phyloP scores from a whole-genome alignment of 2,113 vertebrate genomes.

The Dunckerocampus dactyliophorus region DNA sequence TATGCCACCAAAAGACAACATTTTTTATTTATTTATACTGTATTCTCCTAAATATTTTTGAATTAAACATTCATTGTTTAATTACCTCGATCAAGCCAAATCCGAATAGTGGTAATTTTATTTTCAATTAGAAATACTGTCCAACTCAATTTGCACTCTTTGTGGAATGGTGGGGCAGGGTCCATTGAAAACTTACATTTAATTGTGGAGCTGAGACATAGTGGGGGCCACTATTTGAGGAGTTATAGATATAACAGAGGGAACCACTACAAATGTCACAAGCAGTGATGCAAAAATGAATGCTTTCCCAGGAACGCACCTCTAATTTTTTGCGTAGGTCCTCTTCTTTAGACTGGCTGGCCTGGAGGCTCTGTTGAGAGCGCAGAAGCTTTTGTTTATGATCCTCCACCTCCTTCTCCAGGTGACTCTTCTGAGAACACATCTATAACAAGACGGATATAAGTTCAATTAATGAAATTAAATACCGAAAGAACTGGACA shows the following conservation, averaged over 20 bases:
- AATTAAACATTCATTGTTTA: background rate
- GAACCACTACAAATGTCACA: background rate
- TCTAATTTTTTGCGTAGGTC: slow-evolving; percentile 77
- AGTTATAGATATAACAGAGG: background rate
- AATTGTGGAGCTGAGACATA: too few species aligned
- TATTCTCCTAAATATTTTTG: background rate
- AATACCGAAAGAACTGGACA: background rate
- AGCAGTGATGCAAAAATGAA: background rate
- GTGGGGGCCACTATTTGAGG: too few species aligned
- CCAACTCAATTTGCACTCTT: background rate
- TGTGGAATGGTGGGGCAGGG: too few species aligned
- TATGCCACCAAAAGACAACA: too few species aligned
- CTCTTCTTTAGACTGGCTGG: slow-evolving; percentile 68
- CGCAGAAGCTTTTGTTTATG: slow-evolving; percentile 75
- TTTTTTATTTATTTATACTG: background rate
- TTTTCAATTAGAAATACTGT: background rate
- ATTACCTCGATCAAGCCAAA: background rate
- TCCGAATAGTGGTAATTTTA: background rate
- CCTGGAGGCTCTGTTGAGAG: slow-evolving; percentile 74
- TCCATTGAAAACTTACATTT: too few species aligned
- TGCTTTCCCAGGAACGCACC: slow-evolving; percentile 53
- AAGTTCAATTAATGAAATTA: background rate
- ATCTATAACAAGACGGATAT: slow-evolving; percentile 56
- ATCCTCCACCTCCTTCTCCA: slow-evolving; percentile 74
- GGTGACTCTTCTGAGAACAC: slow-evolving; percentile 62